Base-by-base conservation (phyloP, 2,888 invertebrate species). In the Andrena hattorfiana region DNA sequence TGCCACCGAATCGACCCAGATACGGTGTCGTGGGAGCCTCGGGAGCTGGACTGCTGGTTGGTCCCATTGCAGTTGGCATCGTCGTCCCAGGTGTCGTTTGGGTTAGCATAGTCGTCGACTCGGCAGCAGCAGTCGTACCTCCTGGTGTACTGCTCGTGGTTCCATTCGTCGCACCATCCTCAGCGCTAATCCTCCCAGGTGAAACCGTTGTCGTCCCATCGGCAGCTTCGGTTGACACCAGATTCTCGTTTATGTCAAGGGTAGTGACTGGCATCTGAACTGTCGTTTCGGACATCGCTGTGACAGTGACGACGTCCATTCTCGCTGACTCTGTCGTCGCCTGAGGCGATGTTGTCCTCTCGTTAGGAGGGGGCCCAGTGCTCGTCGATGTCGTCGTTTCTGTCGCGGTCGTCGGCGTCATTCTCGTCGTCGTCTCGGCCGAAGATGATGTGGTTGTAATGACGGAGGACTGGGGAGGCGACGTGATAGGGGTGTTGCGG, bases 1-100 rank as follows among this genome's bases (percentile, higher is more conserved):
- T 88, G 20, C 87, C 90, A 0, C 92, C 92, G 68, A 93, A 93
- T 20, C 93, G 91, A 75, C 93, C 92, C 3, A 89, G 3, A 35
- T 92, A 90, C 20, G 87, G 89, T 0, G 84, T 94, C 49, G 94
- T 93, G 59, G 94, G 92, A 92, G 90, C 90, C 77, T 93, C 94
- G 86, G 90, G 16, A 7, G 32, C 91, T 54, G 77, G 35, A 13
- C 26, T 16, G 23, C 30, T 56, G 2, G 88, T 72, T 71, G 93
- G 89, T 90, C 92, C 94, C 91, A 94, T 94, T 13, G 66, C 70
- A 20, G 74, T 63, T 10, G 83, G 67, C 28, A 83, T 83, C 1
- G 87, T 73, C 28, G 68, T 85, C 10, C 81, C 56, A 16, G 73
- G 49, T 0, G 77, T 63, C 5, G 73, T 73, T n/a, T 77, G 68